phyloP scores from a whole-genome alignment of 2,888 invertebrate genomes.

The Strigamia transsilvanica region DNA sequence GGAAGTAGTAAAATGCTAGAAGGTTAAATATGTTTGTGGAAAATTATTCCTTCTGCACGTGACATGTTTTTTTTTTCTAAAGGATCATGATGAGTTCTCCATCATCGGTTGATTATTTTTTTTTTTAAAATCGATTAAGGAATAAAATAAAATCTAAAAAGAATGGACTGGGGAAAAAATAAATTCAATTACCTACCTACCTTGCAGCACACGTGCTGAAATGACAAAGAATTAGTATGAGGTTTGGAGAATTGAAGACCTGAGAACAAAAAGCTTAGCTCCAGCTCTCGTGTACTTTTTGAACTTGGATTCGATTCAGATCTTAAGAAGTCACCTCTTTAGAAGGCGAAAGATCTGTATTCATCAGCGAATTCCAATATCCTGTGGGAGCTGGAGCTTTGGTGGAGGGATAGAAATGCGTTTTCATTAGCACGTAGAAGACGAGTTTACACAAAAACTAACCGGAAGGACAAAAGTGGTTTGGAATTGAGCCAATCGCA shows the following conservation, averaged over 20 bases:
- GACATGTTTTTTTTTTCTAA: slow-evolving; percentile 10
- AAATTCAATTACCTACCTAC: slow-evolving; percentile 38
- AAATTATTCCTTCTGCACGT: slow-evolving; percentile 23
- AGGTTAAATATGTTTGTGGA: neutral
- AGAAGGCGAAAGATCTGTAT: slow-evolving; percentile 34
- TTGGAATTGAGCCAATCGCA: slow-evolving; percentile 46
- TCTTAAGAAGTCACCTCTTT: slow-evolving; percentile 49
- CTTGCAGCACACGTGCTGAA: slow-evolving; percentile 35
- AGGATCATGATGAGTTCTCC: slow-evolving; percentile 23
- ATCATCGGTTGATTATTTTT: neutral
- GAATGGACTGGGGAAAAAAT: neutral
- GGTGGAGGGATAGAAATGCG: slow-evolving; percentile 37
- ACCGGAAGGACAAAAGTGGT: slow-evolving; percentile 49
- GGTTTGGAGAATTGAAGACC: slow-evolving; percentile 31
- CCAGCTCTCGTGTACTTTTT: slow-evolving; percentile 37
- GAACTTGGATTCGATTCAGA: slow-evolving; percentile 49
- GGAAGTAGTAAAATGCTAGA: neutral
- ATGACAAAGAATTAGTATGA: slow-evolving; percentile 39
- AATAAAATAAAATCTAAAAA: neutral
- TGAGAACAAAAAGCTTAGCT: slow-evolving; percentile 49
- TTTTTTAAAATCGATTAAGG: too few relatives aligned
- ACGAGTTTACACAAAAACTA: slow-evolving; percentile 48
- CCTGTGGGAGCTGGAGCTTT: slow-evolving; percentile 31
- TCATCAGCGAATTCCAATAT: slow-evolving; percentile 48
- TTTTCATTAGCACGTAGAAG: slow-evolving; percentile 49